Conservation (phyloP, 2,113 vertebrate species). For the Podarcis muralis region DNA sequence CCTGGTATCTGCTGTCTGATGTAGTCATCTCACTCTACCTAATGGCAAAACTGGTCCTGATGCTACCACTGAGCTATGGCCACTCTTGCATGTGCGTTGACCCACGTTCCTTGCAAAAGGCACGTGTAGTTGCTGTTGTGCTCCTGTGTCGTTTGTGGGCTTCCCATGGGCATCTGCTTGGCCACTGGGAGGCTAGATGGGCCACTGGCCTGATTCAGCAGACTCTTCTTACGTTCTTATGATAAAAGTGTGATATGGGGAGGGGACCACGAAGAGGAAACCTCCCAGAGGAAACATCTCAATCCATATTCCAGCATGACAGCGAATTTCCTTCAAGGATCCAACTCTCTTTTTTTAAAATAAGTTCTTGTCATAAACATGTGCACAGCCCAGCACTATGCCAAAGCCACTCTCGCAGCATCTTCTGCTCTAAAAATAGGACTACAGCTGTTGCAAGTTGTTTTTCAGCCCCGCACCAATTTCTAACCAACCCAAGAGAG, state of each 20-base stretch:
- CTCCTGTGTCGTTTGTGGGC: too few relatives aligned
- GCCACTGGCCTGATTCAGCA: too few relatives aligned
- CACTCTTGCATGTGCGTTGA: background rate
- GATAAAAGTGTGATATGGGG: background rate
- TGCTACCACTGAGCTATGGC: background rate
- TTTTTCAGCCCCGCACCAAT: conserved; percentile 17
- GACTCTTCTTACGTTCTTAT: too few relatives aligned
- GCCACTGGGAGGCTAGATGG: too few relatives aligned
- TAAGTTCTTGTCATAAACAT: conserved; percentile 7
- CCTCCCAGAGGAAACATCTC: conserved; percentile 35
- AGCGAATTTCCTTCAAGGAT: conserved; percentile 21
- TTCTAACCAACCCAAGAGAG: conserved; percentile 42
- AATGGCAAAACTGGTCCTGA: background rate
- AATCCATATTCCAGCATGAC: conserved; percentile 30
- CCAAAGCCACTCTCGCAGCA: conserved; percentile 18
- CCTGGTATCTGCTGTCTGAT: too few relatives aligned
- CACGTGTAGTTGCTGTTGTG: too few relatives aligned
- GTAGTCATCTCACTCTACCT: too few relatives aligned
- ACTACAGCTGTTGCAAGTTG: conserved; percentile 25
- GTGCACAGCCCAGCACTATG: conserved; percentile 12
- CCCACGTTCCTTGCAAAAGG: background rate
- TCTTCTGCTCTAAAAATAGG: conserved; percentile 52
- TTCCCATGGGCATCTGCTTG: too few relatives aligned
- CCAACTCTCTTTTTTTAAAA: background rate
- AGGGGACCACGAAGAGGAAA: background rate